Conservation (phyloP, 2,113 vertebrate genomes). For the Pogonocichla stellata region DNA sequence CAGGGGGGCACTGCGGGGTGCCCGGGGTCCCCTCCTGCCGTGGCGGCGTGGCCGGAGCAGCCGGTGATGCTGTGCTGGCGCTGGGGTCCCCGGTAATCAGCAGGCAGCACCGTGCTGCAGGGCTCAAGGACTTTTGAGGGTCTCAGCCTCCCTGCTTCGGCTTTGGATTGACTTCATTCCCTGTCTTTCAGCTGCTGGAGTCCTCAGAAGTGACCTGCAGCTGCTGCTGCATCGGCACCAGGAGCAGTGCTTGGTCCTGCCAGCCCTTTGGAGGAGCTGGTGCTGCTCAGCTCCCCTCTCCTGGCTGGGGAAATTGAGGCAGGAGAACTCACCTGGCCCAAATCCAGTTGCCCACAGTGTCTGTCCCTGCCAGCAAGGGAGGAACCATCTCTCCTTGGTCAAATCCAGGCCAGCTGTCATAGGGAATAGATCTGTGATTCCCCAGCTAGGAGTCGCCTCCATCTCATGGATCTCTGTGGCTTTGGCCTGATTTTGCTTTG, state of each 20-base stretch:
- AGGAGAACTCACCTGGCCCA: neutral
- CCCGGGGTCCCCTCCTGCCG: fast-evolving
- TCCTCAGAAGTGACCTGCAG: neutral
- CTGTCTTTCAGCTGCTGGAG: neutral
- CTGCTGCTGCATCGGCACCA: fast-evolving
- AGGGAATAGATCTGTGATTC: neutral
- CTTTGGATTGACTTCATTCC: neutral
- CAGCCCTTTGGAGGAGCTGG: fast-evolving
- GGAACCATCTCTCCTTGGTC: neutral
- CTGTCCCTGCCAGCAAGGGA: neutral
- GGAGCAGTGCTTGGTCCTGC: fast-evolving
- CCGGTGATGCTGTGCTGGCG: neutral
- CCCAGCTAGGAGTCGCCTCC: neutral
- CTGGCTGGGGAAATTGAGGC: neutral
- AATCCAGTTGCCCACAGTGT: neutral
- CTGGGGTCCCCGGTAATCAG: neutral
- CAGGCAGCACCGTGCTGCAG: conserved; percentile 6
- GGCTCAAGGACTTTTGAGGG: conserved; percentile 60
- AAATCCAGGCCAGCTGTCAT: fast-evolving
- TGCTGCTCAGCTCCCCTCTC: neutral
- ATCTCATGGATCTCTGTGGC: neutral
- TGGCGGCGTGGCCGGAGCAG: fast-evolving
- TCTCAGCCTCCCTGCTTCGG: neutral
- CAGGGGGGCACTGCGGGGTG: fast-evolving
- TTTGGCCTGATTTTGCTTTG: neutral